phyloP scores from a whole-genome alignment of 2,888 invertebrate species.

The Dynastes maya region DNA sequence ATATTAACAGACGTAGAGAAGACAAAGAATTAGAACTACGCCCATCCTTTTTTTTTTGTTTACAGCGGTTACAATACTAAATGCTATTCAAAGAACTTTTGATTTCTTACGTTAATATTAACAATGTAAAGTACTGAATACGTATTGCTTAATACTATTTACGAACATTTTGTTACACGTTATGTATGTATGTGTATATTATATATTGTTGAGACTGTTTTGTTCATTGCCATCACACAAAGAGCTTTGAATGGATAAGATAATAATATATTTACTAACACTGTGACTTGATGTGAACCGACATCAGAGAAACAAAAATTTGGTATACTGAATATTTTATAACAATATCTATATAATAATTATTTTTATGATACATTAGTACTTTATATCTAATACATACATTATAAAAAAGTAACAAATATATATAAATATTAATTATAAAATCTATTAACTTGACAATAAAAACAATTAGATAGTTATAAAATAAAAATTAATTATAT shows the following conservation, averaged over 20 bases:
- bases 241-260: slow-evolving; percentile 1
- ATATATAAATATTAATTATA: slow-evolving; percentile 32
- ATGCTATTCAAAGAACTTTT: slow-evolving; percentile 21
- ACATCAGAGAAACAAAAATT: not conserved
- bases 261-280: not conserved
- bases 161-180: not conserved
- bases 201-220: slow-evolving; percentile 40
- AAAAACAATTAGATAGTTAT: slow-evolving; percentile 16
- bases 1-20: slow-evolving; percentile 19
- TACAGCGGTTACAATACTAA: slow-evolving; percentile 17
- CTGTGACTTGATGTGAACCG: not conserved
- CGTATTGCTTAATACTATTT: slow-evolving; percentile 22
- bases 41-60: not conserved
- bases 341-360: not conserved
- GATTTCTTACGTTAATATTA: slow-evolving; percentile 36
- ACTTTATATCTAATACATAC: slow-evolving; percentile 21
- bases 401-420: slow-evolving; percentile 43
- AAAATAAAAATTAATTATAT: slow-evolving; percentile 18
- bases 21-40: not conserved
- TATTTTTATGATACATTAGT: slow-evolving; percentile 3
- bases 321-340: slow-evolving; percentile 2
- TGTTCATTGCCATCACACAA: not conserved
- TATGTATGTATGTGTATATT: slow-evolving; percentile 1
- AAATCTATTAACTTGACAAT: slow-evolving; percentile 12
- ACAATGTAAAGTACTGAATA: slow-evolving; percentile 1